A percentile compares a stretch with the other conserved stretches of the same genome.
Evolutionary conservation across 2,888 invertebrate genomes (phyloP).

Genomic region (Itoplectis maculator): DNA sequence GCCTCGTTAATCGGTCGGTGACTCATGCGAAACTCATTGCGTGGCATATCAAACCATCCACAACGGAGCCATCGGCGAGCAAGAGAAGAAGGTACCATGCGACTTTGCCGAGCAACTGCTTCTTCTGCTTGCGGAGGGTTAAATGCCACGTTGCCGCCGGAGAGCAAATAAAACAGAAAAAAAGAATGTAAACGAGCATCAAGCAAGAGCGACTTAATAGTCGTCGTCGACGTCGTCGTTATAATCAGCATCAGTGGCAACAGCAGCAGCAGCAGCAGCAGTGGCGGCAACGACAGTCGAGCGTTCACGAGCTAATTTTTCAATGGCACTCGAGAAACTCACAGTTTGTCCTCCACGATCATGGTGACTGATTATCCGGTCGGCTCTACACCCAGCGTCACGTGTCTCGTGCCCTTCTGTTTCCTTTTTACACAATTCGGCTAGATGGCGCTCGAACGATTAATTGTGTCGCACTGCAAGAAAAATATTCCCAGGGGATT

Average conservation of each 20-base stretch:
- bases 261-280: constrained; percentile 26
- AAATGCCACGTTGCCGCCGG: constrained; percentile 45
- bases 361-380: constrained; percentile 80
- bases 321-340: constrained; percentile 74
- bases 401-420: constrained; percentile 4
- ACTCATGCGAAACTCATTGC: constrained; percentile 37
- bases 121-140: constrained; percentile 32
- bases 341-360: constrained; percentile 84
- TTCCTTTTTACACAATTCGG: constrained; percentile 64
- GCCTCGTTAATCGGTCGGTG: constrained; percentile 33
- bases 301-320: constrained; percentile 63
- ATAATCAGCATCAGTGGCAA: constrained; percentile 21
- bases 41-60: constrained; percentile 34
- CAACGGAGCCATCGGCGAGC: constrained; percentile 29
- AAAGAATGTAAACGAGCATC: constrained; percentile 35
- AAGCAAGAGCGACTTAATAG: constrained; percentile 34
- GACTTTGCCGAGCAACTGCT: constrained; percentile 20
- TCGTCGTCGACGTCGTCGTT: background rate
- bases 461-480: constrained; percentile 81
- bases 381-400: constrained; percentile 46
- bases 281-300: constrained; percentile 40
- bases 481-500: constrained; percentile 72
- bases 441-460: constrained; percentile 66
- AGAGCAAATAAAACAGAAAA: constrained; percentile 6
- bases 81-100: too few relatives aligned